Percentiles rank a stretch among this genome's conserved stretches.
Conservation (phyloP, 2,113 vertebrate species). For the Osmerus eperlanus region DNA sequence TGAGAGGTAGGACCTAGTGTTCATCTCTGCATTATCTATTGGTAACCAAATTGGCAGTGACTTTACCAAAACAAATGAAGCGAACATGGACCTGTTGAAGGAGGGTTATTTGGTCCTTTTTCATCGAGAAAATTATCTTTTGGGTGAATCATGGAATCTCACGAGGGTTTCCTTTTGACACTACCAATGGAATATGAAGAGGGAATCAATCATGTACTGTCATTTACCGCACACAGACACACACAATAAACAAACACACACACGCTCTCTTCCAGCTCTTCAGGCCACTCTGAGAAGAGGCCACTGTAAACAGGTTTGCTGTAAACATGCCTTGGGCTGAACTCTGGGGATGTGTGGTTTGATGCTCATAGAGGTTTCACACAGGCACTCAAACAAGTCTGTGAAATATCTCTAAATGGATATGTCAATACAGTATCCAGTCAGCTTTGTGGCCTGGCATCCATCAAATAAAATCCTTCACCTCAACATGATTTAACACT, state of each 20-base stretch:
- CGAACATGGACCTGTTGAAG: neutral
- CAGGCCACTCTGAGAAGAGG: slow-evolving; percentile 37
- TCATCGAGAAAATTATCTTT: slow-evolving; percentile 18
- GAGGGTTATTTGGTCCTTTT: slow-evolving; percentile 9
- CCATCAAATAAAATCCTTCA: no score
- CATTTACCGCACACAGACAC: neutral
- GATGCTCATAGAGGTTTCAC: neutral
- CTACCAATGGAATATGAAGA: slow-evolving; percentile 11
- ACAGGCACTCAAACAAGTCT: neutral
- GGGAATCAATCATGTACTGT: slow-evolving; percentile 23
- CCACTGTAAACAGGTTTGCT: slow-evolving; percentile 34
- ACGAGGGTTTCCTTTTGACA: slow-evolving; percentile 9
- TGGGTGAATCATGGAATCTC: neutral
- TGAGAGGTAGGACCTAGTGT: neutral
- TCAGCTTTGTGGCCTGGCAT: no score
- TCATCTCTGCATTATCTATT: no score
- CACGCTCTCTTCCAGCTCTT: slow-evolving; percentile 10
- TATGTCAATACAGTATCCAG: no score
- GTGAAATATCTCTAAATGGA: neutral
- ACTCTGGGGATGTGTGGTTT: neutral
- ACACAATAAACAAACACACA: neutral
- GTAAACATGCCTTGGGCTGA: slow-evolving; percentile 46
- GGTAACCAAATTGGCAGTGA: slow-evolving; percentile 12
- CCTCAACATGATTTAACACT: no score
- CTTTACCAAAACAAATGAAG: neutral